Conservation (phyloP, 1,140 invertebrate species). For the Drosophila miranda region DNA sequence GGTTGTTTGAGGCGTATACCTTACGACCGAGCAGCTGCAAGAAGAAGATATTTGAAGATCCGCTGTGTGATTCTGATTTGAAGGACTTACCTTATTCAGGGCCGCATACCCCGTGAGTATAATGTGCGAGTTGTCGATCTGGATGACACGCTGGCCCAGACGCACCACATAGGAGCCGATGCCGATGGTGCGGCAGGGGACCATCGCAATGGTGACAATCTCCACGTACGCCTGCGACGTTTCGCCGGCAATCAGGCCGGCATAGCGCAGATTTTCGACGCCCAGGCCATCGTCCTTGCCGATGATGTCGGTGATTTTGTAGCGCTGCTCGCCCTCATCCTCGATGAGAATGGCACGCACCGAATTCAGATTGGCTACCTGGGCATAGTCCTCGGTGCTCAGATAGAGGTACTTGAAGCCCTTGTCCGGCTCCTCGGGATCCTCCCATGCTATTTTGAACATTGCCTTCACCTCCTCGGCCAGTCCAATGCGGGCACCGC, state of each 20-base stretch:
- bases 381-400: conserved; percentile 95
- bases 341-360: conserved; percentile 95
- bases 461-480: conserved; percentile 98
- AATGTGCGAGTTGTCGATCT: conserved; percentile 99
- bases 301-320: conserved; percentile 98
- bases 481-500: conserved; percentile 97
- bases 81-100: conserved; percentile 91
- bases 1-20: conserved; percentile 99
- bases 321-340: conserved; percentile 95
- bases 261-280: conserved; percentile 97
- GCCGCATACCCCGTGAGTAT: conserved; percentile 98
- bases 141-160: conserved; percentile 96
- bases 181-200: conserved; percentile 98
- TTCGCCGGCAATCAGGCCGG: conserved; percentile 99
- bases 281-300: conserved; percentile 97
- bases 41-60: conserved; percentile 9
- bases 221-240: conserved; percentile 97
- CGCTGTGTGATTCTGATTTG: neutral
- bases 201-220: conserved; percentile 98
- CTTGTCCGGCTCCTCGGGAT: conserved; percentile 94
- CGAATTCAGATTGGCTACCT: conserved; percentile 92
- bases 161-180: conserved; percentile 98
- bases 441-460: conserved; percentile 97
- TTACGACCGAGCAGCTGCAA: conserved; percentile 90
- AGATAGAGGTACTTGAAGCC: conserved; percentile 99